Evolutionary conservation across 2,113 vertebrate species (phyloP).

Genomic region (Bambusicola thoracicus): DNA sequence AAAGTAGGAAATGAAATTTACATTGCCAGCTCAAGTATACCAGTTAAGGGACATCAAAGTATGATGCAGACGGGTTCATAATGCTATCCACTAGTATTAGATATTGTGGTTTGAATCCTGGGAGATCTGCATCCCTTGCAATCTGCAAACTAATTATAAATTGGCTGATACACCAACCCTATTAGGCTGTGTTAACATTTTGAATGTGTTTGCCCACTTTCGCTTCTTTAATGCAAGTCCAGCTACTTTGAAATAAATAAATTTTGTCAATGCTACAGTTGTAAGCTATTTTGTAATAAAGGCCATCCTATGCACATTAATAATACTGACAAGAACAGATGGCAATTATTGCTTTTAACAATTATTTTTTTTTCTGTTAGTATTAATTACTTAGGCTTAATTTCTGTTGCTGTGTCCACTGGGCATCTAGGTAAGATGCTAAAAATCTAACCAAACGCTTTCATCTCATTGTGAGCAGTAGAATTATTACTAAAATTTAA

Average conservation of each 20-base stretch:
- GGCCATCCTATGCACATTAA: conserved; percentile 51
- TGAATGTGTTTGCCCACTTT: conserved; percentile 26
- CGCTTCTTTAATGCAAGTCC: conserved; percentile 38
- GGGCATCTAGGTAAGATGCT: conserved; percentile 33
- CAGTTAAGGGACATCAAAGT: neutral
- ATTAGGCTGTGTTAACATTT: conserved; percentile 40
- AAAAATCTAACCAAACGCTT: conserved; percentile 43
- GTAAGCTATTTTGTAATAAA: conserved; percentile 55
- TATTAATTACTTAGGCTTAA: conserved; percentile 69
- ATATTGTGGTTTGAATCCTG: neutral
- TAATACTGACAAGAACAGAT: conserved; percentile 73
- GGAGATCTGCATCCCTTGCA: neutral
- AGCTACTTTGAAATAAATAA: conserved; percentile 41
- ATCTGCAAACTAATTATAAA: conserved; percentile 35
- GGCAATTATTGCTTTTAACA: conserved; percentile 62
- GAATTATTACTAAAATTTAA: conserved; percentile 40
- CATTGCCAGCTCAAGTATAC: neutral
- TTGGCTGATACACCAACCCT: conserved; percentile 16
- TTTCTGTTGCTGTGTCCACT: conserved; percentile 48
- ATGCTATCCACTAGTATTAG: neutral
- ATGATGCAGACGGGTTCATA: neutral
- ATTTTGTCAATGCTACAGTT: conserved; percentile 34
- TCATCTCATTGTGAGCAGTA: conserved; percentile 22
- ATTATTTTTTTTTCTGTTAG: conserved; percentile 50
- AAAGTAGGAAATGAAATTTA: conserved; percentile 1